Base-by-base conservation (phyloP, 2,113 vertebrate species). In the Sinocyclocheilus rhinocerous region DNA sequence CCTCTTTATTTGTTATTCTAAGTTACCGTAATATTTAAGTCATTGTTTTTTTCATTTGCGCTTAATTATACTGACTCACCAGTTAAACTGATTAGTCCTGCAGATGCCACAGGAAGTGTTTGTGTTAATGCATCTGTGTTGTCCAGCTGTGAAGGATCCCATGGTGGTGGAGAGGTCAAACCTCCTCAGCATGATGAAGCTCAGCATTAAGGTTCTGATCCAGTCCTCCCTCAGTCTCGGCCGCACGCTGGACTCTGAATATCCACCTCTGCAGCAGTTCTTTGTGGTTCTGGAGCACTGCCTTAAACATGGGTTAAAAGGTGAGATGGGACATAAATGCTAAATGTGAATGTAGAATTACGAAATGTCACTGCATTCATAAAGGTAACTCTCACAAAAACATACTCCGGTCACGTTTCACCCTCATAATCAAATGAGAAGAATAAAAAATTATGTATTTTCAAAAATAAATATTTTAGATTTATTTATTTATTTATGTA, bases 101-200 rank as follows among this genome's bases (percentile, higher is more conserved):
- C 76, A 78, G 39, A 81, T 65, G 55, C 7, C 24, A 55, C 48
- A 83, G 81, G 81, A 73, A 55, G 81, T 59, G 81, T 24, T 83
- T n/a, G 24, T 72, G 76, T 6, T 24, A 1, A 57, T 26, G 7
- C 61, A 24, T 42, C n/a, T 29, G 9, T 81, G 69, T 73, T 15
- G 9, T 91, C 22, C 83, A 86, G 85, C 92, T 55, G 81, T 89
- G 0, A 96, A 94, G 82, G 93, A 92, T 90, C 96, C 96, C 61
- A 87, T 95, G 95, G 95, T 96, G 87, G 96, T 99, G 89, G 98
- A 99, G 84, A 95, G 98, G 6, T 91, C 95, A 91, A 99, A 99
- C 91, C 95, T 99, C 48, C 96, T 98, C 92, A 98, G 97, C 91
- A 98, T 99, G 97, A 95, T 99, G 96, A 99, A 99, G 91, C 95